phyloP scores from a whole-genome alignment of 2,888 invertebrate genomes.

The Hirtodrosophila cameraria region DNA sequence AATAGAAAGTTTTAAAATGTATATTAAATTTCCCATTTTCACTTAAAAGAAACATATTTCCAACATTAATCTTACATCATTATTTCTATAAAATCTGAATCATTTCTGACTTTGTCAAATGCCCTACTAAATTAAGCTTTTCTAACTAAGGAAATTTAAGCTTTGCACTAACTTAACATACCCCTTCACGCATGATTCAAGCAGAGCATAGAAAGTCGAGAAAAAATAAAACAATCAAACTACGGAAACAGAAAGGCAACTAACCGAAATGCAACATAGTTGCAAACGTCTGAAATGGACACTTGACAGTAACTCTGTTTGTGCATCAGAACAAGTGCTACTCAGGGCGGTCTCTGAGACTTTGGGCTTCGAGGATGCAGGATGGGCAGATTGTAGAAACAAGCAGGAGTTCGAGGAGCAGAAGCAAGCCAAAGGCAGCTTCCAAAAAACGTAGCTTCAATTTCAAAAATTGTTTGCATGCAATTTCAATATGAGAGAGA shows the following conservation, averaged over 20 bases:
- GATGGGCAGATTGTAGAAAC: not conserved
- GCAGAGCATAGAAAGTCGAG: no score
- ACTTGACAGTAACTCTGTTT: constrained; percentile 75
- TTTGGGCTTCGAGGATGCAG: not conserved
- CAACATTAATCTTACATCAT: no score
- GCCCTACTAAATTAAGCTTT: no score
- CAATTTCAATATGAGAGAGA: constrained; percentile 76
- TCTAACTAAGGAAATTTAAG: no score
- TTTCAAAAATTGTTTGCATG: constrained; percentile 78
- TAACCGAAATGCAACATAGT: constrained; percentile 66
- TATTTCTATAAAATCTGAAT: no score
- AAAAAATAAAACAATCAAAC: constrained; percentile 25
- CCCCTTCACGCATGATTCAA: no score
- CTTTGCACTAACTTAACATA: no score
- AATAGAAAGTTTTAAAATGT: no score
- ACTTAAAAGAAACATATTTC: no score
- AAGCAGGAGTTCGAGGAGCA: no score
- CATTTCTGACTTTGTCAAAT: no score
- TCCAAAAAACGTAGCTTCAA: constrained; percentile 75
- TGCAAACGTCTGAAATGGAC: constrained; percentile 71
- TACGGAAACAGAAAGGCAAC: constrained; percentile 37
- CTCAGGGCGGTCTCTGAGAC: constrained; percentile 29
- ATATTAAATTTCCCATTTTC: no score
- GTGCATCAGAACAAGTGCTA: constrained; percentile 66
- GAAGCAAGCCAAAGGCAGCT: constrained; percentile 12